Evolutionary conservation across 92 coral and sea anemone genomes (phyloP).

Genomic region (Phenganax stokvisi): DNA sequence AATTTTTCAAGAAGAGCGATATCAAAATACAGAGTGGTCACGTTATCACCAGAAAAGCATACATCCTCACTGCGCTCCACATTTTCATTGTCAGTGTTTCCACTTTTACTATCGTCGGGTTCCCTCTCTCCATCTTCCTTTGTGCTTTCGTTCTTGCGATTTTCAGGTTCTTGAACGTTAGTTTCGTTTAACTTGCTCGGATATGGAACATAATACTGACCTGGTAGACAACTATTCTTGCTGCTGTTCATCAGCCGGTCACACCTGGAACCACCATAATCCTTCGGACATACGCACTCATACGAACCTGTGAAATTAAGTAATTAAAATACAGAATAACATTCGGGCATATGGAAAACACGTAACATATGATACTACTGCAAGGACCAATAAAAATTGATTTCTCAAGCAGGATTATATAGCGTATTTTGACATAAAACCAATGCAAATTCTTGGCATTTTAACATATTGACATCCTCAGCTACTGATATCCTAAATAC

Average conservation of each 20-base stretch:
- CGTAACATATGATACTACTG: too few species aligned
- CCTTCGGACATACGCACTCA: background rate
- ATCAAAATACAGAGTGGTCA: conserved; percentile 8
- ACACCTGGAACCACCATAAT: background rate
- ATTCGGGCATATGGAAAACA: background rate
- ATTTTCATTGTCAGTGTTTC: too few species aligned
- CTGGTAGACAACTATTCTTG: background rate
- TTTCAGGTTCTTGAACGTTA: background rate
- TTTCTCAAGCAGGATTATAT: too few species aligned
- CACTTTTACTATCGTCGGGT: background rate
- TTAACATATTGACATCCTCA: too few species aligned
- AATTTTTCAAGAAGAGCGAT: background rate
- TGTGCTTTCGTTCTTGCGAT: background rate
- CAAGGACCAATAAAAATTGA: too few species aligned
- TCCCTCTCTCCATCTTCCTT: background rate
- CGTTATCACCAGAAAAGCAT: conserved; percentile 19
- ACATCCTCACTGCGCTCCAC: conserved; percentile 5
- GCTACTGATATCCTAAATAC: too few species aligned
- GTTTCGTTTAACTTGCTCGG: background rate
- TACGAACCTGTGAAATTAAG: background rate
- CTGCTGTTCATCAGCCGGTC: background rate
- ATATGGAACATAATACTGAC: background rate
- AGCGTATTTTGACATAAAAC: too few species aligned
- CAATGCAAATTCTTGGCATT: too few species aligned
- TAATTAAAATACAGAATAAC: background rate